phyloP scores from a whole-genome alignment of 2,797 vertebrate genomes.

The Chelonia mydas region DNA sequence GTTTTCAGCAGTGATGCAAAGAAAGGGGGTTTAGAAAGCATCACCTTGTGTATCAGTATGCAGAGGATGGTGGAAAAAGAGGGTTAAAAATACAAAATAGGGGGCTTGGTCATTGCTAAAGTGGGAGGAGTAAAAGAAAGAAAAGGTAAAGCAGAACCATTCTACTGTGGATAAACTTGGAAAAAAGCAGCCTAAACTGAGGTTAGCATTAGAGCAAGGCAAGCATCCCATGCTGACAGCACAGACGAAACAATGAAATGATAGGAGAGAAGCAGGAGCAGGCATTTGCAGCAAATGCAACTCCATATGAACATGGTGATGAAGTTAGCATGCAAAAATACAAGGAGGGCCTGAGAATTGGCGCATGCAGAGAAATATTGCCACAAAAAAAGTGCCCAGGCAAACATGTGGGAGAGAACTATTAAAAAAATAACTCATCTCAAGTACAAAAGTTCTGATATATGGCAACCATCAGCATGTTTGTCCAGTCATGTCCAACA shows the following conservation, averaged over 20 bases:
- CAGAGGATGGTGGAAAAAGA: neutral
- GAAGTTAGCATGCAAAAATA: neutral
- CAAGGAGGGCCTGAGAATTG: neutral
- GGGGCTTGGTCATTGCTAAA: neutral
- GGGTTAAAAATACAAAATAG: neutral
- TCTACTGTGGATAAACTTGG: neutral
- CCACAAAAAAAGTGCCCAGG: neutral
- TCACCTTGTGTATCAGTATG: neutral
- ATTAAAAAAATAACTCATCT: neutral
- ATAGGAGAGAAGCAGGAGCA: rapidly evolving
- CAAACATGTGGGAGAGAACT: neutral
- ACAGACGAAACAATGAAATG: neutral
- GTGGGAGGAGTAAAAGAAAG: neutral
- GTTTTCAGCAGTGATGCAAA: neutral
- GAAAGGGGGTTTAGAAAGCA: neutral
- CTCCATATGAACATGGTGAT: neutral
- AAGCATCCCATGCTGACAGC: neutral
- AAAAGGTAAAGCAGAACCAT: neutral
- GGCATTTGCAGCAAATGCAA: neutral
- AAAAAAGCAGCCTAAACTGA: neutral
- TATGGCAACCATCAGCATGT: neutral
- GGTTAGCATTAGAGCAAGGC: neutral
- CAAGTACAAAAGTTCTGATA: neutral
- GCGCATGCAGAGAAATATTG: neutral
- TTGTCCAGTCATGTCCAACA: neutral